Base-by-base conservation (phyloP, 1,140 invertebrate species). In the Magallana angulata region DNA sequence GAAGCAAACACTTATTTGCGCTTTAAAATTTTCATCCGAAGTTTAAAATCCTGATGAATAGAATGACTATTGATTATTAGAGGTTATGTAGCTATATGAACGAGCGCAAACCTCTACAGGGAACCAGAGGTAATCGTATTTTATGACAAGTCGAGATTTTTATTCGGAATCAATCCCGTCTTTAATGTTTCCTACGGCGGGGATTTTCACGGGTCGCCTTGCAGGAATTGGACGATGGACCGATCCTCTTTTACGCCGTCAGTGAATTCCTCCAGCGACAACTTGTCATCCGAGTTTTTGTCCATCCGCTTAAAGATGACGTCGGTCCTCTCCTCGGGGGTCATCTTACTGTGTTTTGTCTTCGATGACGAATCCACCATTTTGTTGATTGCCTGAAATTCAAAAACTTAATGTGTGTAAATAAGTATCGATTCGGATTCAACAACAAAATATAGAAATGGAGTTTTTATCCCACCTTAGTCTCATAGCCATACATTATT, bases 341-440 rank as follows among this genome's bases (percentile, higher is more conserved):
- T 76, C 8, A 24, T 30, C 36, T 30, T 30, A 18, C 24, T 76
- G 24, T 76, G 68, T 30, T 76, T 30, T 30, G 68, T 30, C 24
- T 24, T 30, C 8, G 24, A 36, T 30, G 68, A 30, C 18, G 68
- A 76, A 11, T 18, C 68, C 12, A 76, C 68, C 68, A 76, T 76
- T 76, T 36, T 76, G 36, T 76, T 18, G 68, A 76, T 76, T 76
- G 68, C 68, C 68, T 76, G 68, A 9, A 76, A 64, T 64, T 76
- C 36, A 12, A 76, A 76, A 36, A 11, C 36, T 12, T 76, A 30
- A 30, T 12, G 2, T 76, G 7, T 76, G 24, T 30, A 76, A 76
- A 30, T 30, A 9, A 9, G 14, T 71, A 71, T 76, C 36, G 68
- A 76, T 76, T 76, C 18, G 6, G 8, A 76, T 36, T 30, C 36